Evolutionary conservation across 2,888 invertebrate genomes (phyloP), one percentile per base, ranked within the genome.

Genomic region (Cremastinae sp.): DNA sequence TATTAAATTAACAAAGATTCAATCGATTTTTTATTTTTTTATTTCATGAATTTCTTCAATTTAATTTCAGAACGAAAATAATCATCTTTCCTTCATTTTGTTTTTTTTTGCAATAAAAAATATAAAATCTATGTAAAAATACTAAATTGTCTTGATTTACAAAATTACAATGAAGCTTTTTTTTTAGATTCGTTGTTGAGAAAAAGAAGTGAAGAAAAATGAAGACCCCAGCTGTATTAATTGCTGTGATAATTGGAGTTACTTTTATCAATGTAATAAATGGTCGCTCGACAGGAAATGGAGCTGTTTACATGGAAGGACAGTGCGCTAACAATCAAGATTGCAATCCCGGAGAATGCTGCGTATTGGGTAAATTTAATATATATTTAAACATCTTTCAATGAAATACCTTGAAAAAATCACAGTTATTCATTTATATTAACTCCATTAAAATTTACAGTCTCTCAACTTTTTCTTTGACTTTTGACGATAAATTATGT

Each of bases 341-440:
- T 7, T 87, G 87, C 64, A 53, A 49, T n/a, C 56, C 79, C 9
- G 82, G 78, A 5, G 56, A 78, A 18, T 87, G 87, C 72, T 87
- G 87, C 47, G 66, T 78, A n/a, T 74, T 87, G 75, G 77, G 87
- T 87, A 68, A 74, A 36, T n/a, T 5, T 7, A 28, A 28, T 28
- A 28, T 3, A 28, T 28, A 28, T 28, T 28, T 28, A 28, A 36
- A 12, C 8, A 43, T 28, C 10, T 10, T 43, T 16, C 5, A n/a
- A n/a, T n/a, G n/a, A n/a, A n/a, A n/a, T n/a, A n/a, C n/a, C n/a
- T n/a, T n/a, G n/a, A n/a, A n/a, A n/a, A n/a, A n/a, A n/a, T n/a
- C n/a, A n/a, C n/a, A n/a, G n/a, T n/a, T n/a, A n/a, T n/a, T n/a
- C n/a, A n/a, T n/a, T n/a, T n/a, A n/a, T n/a, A n/a, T n/a, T n/a